phyloP scores from a whole-genome alignment of 2,113 vertebrate genomes.

The Pseudopipra pipra region DNA sequence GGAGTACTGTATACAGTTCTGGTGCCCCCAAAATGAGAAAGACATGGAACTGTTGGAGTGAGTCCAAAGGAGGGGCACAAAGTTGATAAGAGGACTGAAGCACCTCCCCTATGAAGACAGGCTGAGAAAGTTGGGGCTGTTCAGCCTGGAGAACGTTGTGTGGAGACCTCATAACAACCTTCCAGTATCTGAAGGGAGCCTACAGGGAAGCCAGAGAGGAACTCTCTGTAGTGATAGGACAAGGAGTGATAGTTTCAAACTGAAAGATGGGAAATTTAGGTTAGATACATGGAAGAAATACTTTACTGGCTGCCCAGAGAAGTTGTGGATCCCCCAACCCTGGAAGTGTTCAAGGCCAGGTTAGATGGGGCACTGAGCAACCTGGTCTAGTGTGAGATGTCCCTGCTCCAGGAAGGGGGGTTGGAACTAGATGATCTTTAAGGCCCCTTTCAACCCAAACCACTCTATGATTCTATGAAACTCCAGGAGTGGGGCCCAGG shows the following conservation, averaged over 20 bases:
- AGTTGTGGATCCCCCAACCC: neutral
- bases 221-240: neutral
- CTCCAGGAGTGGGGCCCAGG: neutral
- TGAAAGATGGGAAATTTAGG: neutral
- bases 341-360: neutral
- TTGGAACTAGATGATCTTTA: neutral
- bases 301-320: neutral
- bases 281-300: neutral
- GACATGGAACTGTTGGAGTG: neutral
- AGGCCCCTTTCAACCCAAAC: neutral
- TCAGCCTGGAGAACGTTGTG: neutral
- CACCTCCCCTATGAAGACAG: neutral
- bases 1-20: neutral
- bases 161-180: neutral
- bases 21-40: neutral
- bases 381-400: neutral
- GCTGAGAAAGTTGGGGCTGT: neutral
- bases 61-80: neutral
- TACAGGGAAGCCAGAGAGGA: neutral
- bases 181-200: neutral
- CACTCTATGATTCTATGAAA: neutral
- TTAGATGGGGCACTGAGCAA: neutral
- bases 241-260: neutral
- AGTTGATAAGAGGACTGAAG: neutral
- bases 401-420: neutral